Percentiles rank a stretch among this genome's conserved stretches.
Conservation (phyloP, 2,797 vertebrate genomes). For the Anguilla megastoma region DNA sequence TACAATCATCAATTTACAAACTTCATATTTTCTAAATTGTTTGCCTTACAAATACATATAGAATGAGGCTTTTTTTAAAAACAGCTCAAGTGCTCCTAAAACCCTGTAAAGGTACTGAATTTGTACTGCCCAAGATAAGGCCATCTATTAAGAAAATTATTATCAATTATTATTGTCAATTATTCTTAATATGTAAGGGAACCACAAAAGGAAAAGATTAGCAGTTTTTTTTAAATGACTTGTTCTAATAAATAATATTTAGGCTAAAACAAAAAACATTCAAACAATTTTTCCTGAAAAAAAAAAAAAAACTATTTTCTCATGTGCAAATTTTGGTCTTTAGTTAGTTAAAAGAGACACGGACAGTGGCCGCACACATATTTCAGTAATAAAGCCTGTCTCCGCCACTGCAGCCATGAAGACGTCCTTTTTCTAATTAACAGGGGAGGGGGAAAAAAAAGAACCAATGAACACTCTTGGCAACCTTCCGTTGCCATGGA, state of each 20-base stretch:
- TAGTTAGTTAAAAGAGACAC: neutral
- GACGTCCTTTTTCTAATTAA: slow-evolving; percentile 35
- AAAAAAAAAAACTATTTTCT: neutral
- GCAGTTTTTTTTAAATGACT: neutral
- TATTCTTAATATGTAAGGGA: neutral
- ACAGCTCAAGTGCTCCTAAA: neutral
- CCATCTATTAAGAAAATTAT: neutral
- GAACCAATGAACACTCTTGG: slow-evolving; percentile 25
- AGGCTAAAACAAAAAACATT: neutral
- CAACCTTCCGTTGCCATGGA: slow-evolving; percentile 38
- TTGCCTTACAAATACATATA: neutral
- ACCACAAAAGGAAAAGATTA: neutral
- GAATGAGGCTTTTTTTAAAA: neutral
- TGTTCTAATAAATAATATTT: neutral
- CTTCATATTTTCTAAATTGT: neutral
- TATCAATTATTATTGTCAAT: neutral
- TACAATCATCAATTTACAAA: neutral
- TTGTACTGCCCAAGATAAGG: neutral
- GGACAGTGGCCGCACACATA: neutral
- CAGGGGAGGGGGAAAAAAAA: neutral
- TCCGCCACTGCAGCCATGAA: slow-evolving; percentile 1
- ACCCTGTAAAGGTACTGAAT: neutral
- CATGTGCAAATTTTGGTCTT: neutral
- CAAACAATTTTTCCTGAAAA: neutral
- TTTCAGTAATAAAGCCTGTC: slow-evolving; percentile 14